Percentiles rank a stretch among this genome's conserved stretches.
Evolutionary conservation across 2,113 vertebrate genomes (phyloP).

Genomic region (Pomatorhinus ruficollis): DNA sequence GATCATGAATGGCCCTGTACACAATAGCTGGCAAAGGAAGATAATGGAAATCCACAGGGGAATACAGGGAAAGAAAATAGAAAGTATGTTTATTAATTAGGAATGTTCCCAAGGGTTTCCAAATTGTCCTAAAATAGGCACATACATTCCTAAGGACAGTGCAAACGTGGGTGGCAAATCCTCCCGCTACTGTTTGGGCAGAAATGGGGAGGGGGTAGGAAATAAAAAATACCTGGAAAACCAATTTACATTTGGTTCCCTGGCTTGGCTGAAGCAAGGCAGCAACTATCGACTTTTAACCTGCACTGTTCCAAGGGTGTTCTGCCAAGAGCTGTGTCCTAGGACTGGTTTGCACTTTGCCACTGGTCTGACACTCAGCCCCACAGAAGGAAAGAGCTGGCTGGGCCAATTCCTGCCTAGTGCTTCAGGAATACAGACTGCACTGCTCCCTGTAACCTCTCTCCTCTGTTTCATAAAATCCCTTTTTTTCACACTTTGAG

Average conservation of each 20-base stretch:
- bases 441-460: neutral
- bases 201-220: neutral
- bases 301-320: neutral
- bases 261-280: neutral
- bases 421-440: neutral
- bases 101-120: constrained; percentile 26
- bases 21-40: constrained; percentile 41
- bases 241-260: neutral
- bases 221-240: neutral
- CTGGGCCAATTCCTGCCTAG: neutral
- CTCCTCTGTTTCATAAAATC: neutral
- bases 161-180: neutral
- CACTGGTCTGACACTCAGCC: neutral
- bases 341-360: neutral
- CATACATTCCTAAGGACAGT: neutral
- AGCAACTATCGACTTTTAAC: neutral
- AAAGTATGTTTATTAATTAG: constrained; percentile 21
- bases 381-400: neutral
- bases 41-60: neutral
- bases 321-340: neutral
- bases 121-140: constrained; percentile 7
- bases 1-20: neutral
- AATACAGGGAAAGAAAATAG: neutral
- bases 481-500: neutral
- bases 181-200: neutral